Evolutionary conservation across 53 echinoderm and acorn worm species (phyloP).

Genomic region (Actinopyga echinites): DNA sequence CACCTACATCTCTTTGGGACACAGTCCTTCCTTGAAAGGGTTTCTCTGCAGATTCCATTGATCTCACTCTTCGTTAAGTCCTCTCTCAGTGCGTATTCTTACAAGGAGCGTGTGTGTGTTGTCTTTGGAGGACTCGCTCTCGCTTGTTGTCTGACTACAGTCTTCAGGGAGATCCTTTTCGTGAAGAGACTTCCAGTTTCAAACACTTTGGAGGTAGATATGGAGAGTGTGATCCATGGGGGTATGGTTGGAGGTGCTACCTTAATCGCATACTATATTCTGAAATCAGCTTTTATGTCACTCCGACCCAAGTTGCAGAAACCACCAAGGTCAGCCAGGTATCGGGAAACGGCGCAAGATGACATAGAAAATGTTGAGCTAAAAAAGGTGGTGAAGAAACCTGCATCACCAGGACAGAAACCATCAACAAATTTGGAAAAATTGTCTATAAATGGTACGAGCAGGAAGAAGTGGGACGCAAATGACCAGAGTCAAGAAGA

Average conservation of each 20-base stretch:
- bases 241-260: slow-evolving; percentile 41
- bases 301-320: slow-evolving; percentile 37
- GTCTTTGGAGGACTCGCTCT: slow-evolving; percentile 45
- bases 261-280: slow-evolving; percentile 48
- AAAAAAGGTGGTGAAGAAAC: slow-evolving; percentile 1
- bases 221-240: slow-evolving; percentile 52
- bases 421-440: too few relatives aligned
- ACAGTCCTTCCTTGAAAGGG: slow-evolving; percentile 21
- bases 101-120: slow-evolving; percentile 36
- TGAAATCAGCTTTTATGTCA: slow-evolving; percentile 23
- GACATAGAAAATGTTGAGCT: background rate
- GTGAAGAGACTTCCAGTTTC: background rate
- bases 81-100: slow-evolving; percentile 7
- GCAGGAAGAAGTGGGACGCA: too few relatives aligned
- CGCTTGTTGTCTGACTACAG: background rate
- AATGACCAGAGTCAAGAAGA: too few relatives aligned
- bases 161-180: background rate
- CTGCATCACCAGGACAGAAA: background rate
- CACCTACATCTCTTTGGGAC: slow-evolving; percentile 57
- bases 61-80: slow-evolving; percentile 44
- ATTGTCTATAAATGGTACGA: too few relatives aligned
- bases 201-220: slow-evolving; percentile 20
- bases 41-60: slow-evolving; percentile 35
- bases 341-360: slow-evolving; percentile 2
- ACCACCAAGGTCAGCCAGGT: background rate